Evolutionary conservation across 2,797 vertebrate species (phyloP).

Genomic region (Triplophysa yarkandensis): DNA sequence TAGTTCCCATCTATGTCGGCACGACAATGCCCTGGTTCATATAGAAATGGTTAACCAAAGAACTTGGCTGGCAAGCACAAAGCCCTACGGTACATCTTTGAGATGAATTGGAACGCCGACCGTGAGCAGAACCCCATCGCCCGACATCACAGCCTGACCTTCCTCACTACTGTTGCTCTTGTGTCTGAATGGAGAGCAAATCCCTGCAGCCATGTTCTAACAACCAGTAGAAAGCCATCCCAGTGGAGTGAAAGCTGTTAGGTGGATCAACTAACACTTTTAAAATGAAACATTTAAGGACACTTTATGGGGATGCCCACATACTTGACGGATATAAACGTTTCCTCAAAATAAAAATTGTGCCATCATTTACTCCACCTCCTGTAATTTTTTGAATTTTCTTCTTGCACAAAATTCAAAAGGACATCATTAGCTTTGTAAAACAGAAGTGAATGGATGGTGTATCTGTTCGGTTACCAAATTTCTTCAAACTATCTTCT

Average conservation of each 20-base stretch:
- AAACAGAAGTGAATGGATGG: too few species aligned
- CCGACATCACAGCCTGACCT: background rate
- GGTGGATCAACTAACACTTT: conserved; percentile 4
- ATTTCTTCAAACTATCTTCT: too few species aligned
- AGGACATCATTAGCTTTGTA: too few species aligned
- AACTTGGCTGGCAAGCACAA: conserved; percentile 6
- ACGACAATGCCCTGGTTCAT: background rate
- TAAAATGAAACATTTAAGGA: conserved; percentile 6
- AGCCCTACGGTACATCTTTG: conserved; percentile 8
- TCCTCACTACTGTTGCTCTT: background rate
- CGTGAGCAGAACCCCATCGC: conserved; percentile 2
- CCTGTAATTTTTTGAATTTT: too few species aligned
- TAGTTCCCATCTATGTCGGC: background rate
- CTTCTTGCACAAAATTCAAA: too few species aligned
- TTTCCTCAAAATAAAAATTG: too few species aligned
- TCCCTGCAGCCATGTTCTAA: conserved; percentile 12
- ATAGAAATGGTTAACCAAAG: conserved; percentile 14
- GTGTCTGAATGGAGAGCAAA: background rate
- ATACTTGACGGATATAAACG: too few species aligned
- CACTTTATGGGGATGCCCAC: background rate
- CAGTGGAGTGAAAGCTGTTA: background rate
- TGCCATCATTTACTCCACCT: too few species aligned
- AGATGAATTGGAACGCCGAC: background rate
- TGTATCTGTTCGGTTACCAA: too few species aligned
- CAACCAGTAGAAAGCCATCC: background rate